These are phyloP conservation scores for Coracias cyanogaster DNA, from an alignment of 2,797 vertebrate species.

Conservation along the genomic window DNA sequence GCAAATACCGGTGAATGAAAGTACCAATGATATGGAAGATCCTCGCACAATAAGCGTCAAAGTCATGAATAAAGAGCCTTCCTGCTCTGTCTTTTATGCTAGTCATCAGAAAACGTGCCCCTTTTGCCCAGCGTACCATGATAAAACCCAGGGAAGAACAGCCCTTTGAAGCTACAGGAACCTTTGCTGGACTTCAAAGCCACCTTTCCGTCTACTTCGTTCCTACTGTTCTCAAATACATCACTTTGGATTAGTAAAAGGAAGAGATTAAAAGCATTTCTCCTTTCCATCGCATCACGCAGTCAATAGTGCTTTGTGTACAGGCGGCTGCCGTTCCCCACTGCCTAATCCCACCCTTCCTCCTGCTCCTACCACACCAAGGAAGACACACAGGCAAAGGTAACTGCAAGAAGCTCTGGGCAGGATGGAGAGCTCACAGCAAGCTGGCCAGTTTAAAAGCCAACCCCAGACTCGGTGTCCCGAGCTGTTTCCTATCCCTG, in stretches of 20 bases:
- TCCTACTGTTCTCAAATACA: slow-evolving; percentile 26
- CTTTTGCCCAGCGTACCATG: not conserved
- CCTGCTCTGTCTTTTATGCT: not conserved
- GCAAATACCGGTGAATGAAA: accelerated
- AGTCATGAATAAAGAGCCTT: slow-evolving; percentile 27
- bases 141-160: not conserved
- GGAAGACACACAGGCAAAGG: accelerated
- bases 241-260: slow-evolving; percentile 47
- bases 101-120: not conserved
- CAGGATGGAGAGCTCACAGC: not conserved
- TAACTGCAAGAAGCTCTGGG: not conserved
- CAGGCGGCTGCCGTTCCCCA: slow-evolving; percentile 7
- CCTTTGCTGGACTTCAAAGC: slow-evolving; percentile 40
- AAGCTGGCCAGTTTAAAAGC: not conserved
- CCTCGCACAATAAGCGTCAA: not conserved
- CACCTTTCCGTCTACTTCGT: not conserved
- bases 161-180: slow-evolving; percentile 48
- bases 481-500: not conserved
- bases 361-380: not conserved
- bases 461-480: not conserved
- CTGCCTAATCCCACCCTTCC: not conserved
- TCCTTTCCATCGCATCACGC: not conserved
- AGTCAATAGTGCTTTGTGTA: slow-evolving; percentile 20
- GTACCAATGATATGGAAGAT: not conserved
- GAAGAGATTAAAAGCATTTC: slow-evolving; percentile 47